Evolutionary conservation across 2,113 vertebrate species (phyloP), one percentile per base, ranked within the genome.

Genomic region (Ameiurus melas): DNA sequence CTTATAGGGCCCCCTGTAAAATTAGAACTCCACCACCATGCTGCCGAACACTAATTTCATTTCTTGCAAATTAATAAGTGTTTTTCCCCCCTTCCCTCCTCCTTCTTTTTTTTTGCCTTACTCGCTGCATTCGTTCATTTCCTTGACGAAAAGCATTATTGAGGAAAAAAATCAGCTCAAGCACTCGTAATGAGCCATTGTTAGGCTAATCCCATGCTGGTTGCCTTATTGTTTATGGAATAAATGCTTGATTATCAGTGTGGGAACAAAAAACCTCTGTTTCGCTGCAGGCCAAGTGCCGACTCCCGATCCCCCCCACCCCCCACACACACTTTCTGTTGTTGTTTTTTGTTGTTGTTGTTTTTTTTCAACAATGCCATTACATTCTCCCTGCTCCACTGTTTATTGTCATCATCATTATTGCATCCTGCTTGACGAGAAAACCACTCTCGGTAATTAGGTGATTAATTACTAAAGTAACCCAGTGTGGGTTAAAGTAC

Each of bases 21-120:
- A 94, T 89, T 94, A 95, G 94, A 94, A 93, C 89, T 93, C 90
- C 2, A 73, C 92, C 89, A 92, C 95, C 90, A 89, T 94, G 94
- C 94, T 94, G 94, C 94, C 93, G 66, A 92, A 95, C 94, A 94
- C 94, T 95, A 95, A 96, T 96, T 95, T 95, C 94, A 95, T 96
- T 95, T 95, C 93, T 91, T 93, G 93, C 94, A 96, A 96, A 96
- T 96, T 95, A 96, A 96, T 96, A 95, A 94, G 93, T 84, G 90
- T 94, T 94, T 94, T 96, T 94, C 91, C 88, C 92, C 92, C 90
- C 91, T 91, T 89, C 36, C 88, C 90, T 90, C 89, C 78, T 89
- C 89, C 87, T 91, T 89, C 0, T 86, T 10, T 73, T 55, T 80
- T 10, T 73, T 60, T 80, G 25, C 83, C 53, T 71, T 30, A 36